Conservation (phyloP, 2,797 vertebrate genomes). For the Sebastes dallii region DNA sequence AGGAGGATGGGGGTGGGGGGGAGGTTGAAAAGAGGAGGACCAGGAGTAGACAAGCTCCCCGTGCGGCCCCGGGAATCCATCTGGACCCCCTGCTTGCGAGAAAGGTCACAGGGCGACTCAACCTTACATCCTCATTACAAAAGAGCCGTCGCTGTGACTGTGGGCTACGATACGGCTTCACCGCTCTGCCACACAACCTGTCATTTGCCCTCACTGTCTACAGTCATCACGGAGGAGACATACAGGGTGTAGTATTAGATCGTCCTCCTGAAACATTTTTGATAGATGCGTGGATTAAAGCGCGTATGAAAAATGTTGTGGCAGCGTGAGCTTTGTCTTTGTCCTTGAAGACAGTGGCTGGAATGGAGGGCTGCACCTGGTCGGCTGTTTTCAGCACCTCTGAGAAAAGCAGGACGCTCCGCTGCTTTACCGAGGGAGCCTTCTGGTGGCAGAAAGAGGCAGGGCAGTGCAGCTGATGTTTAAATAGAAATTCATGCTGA, state of each 20-base stretch:
- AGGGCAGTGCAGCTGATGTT: slow-evolving; percentile 45
- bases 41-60: slow-evolving; percentile 49
- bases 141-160: slow-evolving; percentile 57
- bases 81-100: slow-evolving; percentile 61
- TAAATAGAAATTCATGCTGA: background rate
- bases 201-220: slow-evolving; percentile 56
- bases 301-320: slow-evolving; percentile 33
- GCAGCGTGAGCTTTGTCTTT: slow-evolving; percentile 60
- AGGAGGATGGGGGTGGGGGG: too few relatives aligned
- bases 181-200: slow-evolving; percentile 63
- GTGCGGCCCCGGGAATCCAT: slow-evolving; percentile 66
- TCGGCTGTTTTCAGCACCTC: slow-evolving; percentile 56
- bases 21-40: slow-evolving; percentile 29
- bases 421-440: slow-evolving; percentile 81
- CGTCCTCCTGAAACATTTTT: slow-evolving; percentile 20
- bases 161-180: slow-evolving; percentile 56
- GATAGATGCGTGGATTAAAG: slow-evolving; percentile 43
- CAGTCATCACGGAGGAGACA: slow-evolving; percentile 41
- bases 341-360: slow-evolving; percentile 76
- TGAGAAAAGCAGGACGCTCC: slow-evolving; percentile 52
- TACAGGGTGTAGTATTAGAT: slow-evolving; percentile 23
- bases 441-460: slow-evolving; percentile 82
- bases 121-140: slow-evolving; percentile 74
- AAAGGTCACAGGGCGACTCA: slow-evolving; percentile 77
- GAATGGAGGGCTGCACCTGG: slow-evolving; percentile 75